Conservation (phyloP, 2,888 invertebrate species). For the Aphidoletes aphidimyza region DNA sequence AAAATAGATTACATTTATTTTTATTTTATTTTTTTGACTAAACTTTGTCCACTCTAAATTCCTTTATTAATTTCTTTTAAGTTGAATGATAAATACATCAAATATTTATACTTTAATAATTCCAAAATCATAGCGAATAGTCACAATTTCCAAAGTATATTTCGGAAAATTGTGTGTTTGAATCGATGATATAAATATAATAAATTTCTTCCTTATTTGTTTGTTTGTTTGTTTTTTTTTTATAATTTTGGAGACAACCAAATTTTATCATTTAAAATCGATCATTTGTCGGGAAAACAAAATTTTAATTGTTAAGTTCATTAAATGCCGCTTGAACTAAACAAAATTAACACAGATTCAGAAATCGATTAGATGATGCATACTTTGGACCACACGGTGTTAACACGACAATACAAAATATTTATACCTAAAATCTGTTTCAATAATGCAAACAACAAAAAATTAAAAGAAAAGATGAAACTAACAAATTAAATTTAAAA, state of each 20-base stretch:
- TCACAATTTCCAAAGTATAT: neutral
- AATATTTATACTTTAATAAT: slow-evolving; percentile 32
- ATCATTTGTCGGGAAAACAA: too few relatives aligned
- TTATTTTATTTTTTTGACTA: neutral
- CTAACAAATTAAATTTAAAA: slow-evolving; percentile 66
- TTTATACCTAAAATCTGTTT: slow-evolving; percentile 40
- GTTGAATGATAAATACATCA: neutral
- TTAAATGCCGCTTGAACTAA: slow-evolving; percentile 50
- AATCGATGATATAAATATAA: neutral
- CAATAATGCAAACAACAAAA: slow-evolving; percentile 49
- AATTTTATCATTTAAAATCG: too few relatives aligned
- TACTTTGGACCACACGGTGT: slow-evolving; percentile 60
- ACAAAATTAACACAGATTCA: neutral
- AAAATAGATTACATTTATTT: neutral
- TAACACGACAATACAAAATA: slow-evolving; percentile 60
- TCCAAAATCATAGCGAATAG: slow-evolving; percentile 1
- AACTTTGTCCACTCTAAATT: too few relatives aligned
- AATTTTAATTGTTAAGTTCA: too few relatives aligned
- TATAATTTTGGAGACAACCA: too few relatives aligned
- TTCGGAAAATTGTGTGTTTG: neutral
- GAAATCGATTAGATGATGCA: slow-evolving; percentile 55
- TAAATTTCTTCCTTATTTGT: neutral
- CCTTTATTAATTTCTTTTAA: neutral
- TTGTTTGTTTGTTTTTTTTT: neutral
- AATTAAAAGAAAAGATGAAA: too few relatives aligned